phyloP scores from a whole-genome alignment of 2,888 invertebrate species.

The Acronicta psi region DNA sequence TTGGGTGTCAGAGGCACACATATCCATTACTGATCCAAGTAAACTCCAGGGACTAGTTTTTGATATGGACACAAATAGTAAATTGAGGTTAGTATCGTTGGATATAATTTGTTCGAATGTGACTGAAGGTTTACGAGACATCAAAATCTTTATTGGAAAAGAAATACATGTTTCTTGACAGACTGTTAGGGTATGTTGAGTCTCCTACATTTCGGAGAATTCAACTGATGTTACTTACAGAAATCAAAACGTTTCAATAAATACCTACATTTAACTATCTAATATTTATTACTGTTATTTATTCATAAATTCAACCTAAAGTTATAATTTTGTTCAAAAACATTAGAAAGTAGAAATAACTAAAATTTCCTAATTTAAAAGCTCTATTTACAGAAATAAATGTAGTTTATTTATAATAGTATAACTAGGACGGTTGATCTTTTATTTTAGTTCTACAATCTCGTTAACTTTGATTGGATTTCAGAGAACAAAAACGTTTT shows the following conservation, averaged over 20 bases:
- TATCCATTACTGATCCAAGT: conserved; percentile 56
- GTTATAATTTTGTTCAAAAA: too few relatives aligned
- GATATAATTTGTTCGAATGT: conserved; percentile 21
- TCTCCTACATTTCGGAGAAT: not conserved
- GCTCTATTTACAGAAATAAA: not conserved
- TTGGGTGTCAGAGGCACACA: conserved; percentile 68
- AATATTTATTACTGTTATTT: too few relatives aligned
- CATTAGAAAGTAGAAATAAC: too few relatives aligned
- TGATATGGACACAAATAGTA: conserved; percentile 41
- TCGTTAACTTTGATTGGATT: conserved; percentile 11
- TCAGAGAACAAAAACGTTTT: not conserved
- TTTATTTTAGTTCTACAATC: conserved; percentile 1
- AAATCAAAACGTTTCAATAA: too few relatives aligned
- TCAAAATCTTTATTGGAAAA: conserved; percentile 8
- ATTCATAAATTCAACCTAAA: too few relatives aligned
- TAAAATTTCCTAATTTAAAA: too few relatives aligned
- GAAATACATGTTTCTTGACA: conserved; percentile 5
- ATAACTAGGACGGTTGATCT: not conserved
- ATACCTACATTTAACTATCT: too few relatives aligned
- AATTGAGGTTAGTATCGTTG: conserved; percentile 16
- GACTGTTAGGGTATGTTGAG: not conserved
- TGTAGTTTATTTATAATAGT: not conserved
- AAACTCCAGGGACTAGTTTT: conserved; percentile 54
- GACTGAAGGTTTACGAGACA: conserved; percentile 18
- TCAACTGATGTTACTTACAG: too few relatives aligned